Evolutionary conservation across 1,140 invertebrate genomes (phyloP).

Genomic region (Hirudo medicinalis): DNA sequence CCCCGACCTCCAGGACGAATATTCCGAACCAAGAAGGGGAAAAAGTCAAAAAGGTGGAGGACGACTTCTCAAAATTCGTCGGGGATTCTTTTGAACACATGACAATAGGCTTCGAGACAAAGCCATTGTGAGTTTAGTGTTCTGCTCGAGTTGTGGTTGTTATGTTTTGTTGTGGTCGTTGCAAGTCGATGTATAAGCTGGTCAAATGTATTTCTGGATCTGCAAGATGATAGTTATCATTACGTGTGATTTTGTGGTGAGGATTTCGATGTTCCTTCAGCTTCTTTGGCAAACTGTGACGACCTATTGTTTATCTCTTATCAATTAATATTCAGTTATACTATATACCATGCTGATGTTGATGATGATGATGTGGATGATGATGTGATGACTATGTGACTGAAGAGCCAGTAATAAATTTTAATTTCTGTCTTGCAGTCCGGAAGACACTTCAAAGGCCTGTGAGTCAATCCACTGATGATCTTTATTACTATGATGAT

Average conservation of each 20-base stretch:
- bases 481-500: not conserved
- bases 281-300: too few relatives aligned
- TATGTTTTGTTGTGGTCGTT: not conserved
- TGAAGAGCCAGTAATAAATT: not conserved
- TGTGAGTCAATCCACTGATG: not conserved
- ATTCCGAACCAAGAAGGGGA: not conserved
- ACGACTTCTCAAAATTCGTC: too few relatives aligned
- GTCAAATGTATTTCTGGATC: not conserved
- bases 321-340: not conserved
- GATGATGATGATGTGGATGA: not conserved
- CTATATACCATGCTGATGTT: not conserved
- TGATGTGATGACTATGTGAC: not conserved
- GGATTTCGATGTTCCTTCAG: too few relatives aligned
- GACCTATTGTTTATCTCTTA: too few relatives aligned
- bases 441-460: too few relatives aligned
- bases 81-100: not conserved
- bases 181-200: too few relatives aligned
- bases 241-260: too few relatives aligned
- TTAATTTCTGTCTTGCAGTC: not conserved
- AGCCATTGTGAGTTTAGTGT: not conserved
- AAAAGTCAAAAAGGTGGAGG: too few relatives aligned
- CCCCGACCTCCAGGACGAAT: not conserved
- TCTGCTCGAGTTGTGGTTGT: not conserved
- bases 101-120: not conserved
- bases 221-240: too few relatives aligned